phyloP scores from a whole-genome alignment of 2,113 vertebrate species.

The Labeo catla region DNA sequence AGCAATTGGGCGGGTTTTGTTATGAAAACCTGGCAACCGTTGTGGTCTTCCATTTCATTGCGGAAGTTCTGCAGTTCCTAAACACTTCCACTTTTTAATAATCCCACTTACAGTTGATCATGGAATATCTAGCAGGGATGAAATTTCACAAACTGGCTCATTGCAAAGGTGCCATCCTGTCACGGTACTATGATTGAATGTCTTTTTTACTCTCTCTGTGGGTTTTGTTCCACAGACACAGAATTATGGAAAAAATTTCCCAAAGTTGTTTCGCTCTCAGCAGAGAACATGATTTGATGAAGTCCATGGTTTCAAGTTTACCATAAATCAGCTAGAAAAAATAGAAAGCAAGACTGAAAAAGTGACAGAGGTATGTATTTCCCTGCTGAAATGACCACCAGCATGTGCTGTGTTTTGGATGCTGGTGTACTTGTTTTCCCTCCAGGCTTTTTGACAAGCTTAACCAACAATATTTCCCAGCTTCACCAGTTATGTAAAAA shows the following conservation, averaged over 20 bases:
- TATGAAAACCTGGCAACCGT: too few relatives aligned
- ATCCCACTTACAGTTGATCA: too few relatives aligned
- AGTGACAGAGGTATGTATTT: constrained; percentile 31
- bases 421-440: constrained; percentile 1
- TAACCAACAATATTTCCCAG: neutral
- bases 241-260: neutral
- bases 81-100: too few relatives aligned
- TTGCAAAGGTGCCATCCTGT: too few relatives aligned
- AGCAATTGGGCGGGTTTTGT: too few relatives aligned
- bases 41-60: neutral
- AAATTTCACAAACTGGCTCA: too few relatives aligned
- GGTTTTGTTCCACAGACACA: neutral
- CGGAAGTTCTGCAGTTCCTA: neutral
- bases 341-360: constrained; percentile 10
- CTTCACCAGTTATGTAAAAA: neutral
- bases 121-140: too few relatives aligned
- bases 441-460: neutral
- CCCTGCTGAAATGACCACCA: neutral
- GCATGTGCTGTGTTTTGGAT: constrained; percentile 4
- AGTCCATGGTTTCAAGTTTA: neutral
- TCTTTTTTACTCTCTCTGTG: neutral
- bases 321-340: neutral
- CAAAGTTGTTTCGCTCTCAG: neutral
- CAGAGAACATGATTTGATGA: neutral
- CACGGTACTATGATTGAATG: too few relatives aligned